phyloP scores from a whole-genome alignment of 2,888 invertebrate species.

The Hybos culiciformis region DNA sequence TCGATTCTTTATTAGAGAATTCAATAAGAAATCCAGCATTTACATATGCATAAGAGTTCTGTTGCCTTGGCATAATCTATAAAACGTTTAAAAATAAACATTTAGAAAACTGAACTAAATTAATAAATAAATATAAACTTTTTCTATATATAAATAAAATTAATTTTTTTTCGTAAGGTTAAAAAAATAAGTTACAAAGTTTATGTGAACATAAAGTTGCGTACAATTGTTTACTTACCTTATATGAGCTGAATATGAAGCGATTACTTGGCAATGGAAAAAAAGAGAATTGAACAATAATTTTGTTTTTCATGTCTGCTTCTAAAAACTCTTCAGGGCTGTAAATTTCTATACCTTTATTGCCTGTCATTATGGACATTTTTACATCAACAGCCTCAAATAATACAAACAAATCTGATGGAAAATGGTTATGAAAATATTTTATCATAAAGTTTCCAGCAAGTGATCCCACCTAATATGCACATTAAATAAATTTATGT shows the following conservation, averaged over 20 bases:
- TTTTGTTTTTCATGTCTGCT: constrained; percentile 34
- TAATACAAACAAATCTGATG: constrained; percentile 44
- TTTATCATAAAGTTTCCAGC: constrained; percentile 54
- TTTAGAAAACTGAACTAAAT: no score
- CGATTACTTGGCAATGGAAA: constrained; percentile 18
- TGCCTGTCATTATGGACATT: constrained; percentile 24
- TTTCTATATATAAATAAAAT: no score
- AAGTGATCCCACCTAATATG: constrained; percentile 41
- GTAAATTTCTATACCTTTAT: not conserved
- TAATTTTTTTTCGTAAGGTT: no score
- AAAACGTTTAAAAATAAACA: no score
- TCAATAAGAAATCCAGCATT: constrained; percentile 58
- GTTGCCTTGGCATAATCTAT: constrained; percentile 51
- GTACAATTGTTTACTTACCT: constrained; percentile 21
- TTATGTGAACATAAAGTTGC: not conserved
- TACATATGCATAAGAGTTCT: constrained; percentile 61
- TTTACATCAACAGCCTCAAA: constrained; percentile 33
- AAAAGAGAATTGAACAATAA: constrained; percentile 26
- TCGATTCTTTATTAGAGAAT: constrained; percentile 37
- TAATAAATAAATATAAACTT: no score
- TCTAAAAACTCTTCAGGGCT: constrained; percentile 29
- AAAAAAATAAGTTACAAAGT: no score
- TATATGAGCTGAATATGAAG: constrained; percentile 36
- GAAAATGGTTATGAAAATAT: constrained; percentile 45
- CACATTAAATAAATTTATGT: not conserved